Evolutionary conservation across 2,797 vertebrate species (phyloP).

Genomic region (Cyclura pinguis): DNA sequence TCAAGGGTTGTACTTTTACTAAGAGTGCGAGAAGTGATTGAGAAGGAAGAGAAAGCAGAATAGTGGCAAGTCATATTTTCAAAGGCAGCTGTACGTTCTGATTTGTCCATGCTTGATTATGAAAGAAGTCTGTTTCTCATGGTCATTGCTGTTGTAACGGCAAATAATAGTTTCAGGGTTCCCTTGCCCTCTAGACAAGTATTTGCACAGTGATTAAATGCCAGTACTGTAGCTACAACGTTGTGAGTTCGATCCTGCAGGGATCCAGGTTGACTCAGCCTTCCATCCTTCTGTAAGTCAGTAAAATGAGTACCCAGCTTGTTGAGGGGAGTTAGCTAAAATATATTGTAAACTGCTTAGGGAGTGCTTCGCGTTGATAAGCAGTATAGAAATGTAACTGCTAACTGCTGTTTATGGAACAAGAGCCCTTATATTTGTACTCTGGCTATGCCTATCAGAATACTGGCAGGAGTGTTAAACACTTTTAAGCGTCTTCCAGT

Average conservation of each 20-base stretch:
- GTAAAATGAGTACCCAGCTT: no score
- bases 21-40: not conserved
- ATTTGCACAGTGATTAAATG: not conserved
- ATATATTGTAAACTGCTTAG: no score
- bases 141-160: not conserved
- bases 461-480: no score
- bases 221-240: no score
- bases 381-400: no score
- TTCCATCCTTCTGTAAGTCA: no score
- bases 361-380: no score
- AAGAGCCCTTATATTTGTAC: not conserved
- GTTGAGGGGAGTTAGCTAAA: no score
- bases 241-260: no score
- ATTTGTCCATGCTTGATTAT: not conserved
- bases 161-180: not conserved
- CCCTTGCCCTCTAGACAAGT: not conserved
- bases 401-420: not conserved
- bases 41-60: not conserved
- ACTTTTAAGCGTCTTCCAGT: not conserved
- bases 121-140: not conserved
- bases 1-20: not conserved
- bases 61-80: not conserved
- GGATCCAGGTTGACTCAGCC: no score
- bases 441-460: not conserved
- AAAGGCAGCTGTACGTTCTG: not conserved